phyloP scores from a whole-genome alignment of 1,140 invertebrate genomes.

The Solenopsis fugax region DNA sequence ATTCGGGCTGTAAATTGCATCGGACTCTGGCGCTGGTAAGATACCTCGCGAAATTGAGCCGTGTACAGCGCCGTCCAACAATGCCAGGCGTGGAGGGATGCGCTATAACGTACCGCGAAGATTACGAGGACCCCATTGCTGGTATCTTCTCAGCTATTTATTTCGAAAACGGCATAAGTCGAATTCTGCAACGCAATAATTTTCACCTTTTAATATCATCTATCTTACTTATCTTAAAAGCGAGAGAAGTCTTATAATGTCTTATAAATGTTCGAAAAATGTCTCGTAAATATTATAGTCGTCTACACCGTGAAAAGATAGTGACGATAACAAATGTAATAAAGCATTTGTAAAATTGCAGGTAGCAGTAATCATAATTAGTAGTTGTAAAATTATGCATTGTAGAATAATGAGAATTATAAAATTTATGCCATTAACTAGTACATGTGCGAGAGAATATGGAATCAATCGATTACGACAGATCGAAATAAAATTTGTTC shows the following conservation, averaged over 20 bases:
- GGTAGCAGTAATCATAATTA: no score
- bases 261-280: neutral
- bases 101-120: neutral
- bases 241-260: neutral
- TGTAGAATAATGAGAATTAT: neutral
- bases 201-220: neutral
- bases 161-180: neutral
- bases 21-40: constrained; percentile 51
- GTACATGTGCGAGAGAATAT: neutral
- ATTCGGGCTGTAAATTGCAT: constrained; percentile 61
- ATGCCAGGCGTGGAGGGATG: neutral
- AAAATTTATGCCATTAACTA: neutral
- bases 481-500: neutral
- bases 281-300: neutral
- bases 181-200: constrained; percentile 11
- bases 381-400: neutral
- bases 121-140: neutral
- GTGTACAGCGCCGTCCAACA: constrained; percentile 51
- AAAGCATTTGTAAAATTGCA: neutral
- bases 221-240: neutral
- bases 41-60: constrained; percentile 57
- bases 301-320: neutral
- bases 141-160: constrained; percentile 15
- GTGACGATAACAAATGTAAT: neutral
- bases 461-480: neutral